Base-by-base conservation (phyloP, 2,888 invertebrate species). In the Acrocera orbiculus region DNA sequence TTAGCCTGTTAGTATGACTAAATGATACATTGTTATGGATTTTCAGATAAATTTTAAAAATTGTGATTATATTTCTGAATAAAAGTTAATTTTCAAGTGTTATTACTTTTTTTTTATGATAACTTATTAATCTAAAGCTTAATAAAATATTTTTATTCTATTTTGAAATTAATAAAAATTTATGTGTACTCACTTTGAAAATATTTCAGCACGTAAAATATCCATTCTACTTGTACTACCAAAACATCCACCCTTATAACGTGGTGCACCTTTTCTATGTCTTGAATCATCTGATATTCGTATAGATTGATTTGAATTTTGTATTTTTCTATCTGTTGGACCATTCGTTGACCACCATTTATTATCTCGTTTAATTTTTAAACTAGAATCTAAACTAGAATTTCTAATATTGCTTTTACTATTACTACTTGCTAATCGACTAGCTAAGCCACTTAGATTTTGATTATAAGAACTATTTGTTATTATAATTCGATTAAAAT, bases 371-470 rank as follows among this genome's bases (percentile, higher is more conserved):
- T 44, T 41, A 19, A 32, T 32, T 33, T 41, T 41, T 15, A 10
- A 25, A 14, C 25, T 34, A 29, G 19, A 29, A 34, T 13, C 20
- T 28, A 27, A 19, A 25, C 19, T 30, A 24, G 22, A 11, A 25
- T 30, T 20, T 10, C 19, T 42, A 35, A 15, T 25, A 13, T 13
- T 25, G 14, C 5, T 23, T n/a, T 16, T 30, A 13, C 28, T 40
- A 32, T 30, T 37, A 34, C 24, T 37, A 40, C n/a, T n/a, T n/a
- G n/a, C n/a, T n/a, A n/a, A n/a, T n/a, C n/a, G 28, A 43, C 40
- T 42, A 40, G 41, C 41, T 49, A 49, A 47, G 49, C 47, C 49
- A 49, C 49, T 49, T 47, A 44, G 44, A 44, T 47, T 48, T 49
- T 48, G 45, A 46, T 47, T 49, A 47, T 43, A 41, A 43, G 42